Conservation (phyloP, 2,797 vertebrate species). For the Sebastes wilsoni region DNA sequence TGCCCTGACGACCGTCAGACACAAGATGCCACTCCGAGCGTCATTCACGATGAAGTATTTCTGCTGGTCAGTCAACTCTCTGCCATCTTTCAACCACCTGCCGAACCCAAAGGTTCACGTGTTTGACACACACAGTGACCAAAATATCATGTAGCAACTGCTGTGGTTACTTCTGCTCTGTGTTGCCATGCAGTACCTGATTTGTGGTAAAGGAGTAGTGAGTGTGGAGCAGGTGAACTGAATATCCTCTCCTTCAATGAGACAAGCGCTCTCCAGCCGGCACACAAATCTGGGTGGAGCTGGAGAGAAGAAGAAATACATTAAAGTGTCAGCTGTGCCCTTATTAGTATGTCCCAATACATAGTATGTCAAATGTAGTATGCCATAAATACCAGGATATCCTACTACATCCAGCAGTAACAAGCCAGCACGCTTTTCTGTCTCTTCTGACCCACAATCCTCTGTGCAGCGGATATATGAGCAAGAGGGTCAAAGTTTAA, state of each 20-base stretch:
- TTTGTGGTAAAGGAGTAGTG: conserved; percentile 86
- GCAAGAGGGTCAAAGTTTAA: too few relatives aligned
- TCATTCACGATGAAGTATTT: conserved; percentile 88
- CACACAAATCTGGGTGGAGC: conserved; percentile 92
- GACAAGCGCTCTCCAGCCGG: conserved; percentile 87
- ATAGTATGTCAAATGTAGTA: too few relatives aligned
- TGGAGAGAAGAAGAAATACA: conserved; percentile 55
- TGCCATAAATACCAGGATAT: too few relatives aligned
- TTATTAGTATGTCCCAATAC: too few relatives aligned
- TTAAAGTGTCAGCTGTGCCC: too few relatives aligned
- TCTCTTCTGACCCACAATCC: too few relatives aligned
- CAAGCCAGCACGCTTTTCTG: too few relatives aligned
- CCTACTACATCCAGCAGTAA: too few relatives aligned
- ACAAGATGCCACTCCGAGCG: conserved; percentile 85
- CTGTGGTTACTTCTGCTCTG: background rate
- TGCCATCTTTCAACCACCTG: conserved; percentile 93
- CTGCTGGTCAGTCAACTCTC: conserved; percentile 79
- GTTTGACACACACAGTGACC: background rate
- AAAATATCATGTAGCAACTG: background rate
- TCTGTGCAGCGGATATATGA: too few relatives aligned
- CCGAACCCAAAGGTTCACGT: background rate
- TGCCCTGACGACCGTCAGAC: conserved; percentile 85
- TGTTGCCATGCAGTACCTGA: conserved; percentile 79
- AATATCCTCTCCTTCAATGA: conserved; percentile 88
- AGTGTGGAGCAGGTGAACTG: conserved; percentile 90